Percentiles rank a stretch among this genome's conserved stretches.
phyloP scores from a whole-genome alignment of 1,140 invertebrate species.

The Octopus bimaculoides region DNA sequence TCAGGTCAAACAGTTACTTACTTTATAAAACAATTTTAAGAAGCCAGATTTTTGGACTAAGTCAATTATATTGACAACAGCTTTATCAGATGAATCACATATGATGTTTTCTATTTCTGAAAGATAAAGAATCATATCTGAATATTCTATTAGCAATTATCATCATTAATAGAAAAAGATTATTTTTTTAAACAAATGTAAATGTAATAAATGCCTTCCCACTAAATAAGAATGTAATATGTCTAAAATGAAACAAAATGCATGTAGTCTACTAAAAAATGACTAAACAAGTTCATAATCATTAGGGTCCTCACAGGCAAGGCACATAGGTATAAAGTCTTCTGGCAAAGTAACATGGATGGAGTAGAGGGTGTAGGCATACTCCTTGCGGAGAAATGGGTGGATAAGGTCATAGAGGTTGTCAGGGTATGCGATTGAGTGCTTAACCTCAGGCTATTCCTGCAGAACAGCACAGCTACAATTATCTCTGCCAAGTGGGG shows the following conservation, averaged over 20 bases:
- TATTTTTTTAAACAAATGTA: neutral
- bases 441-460: too few relatives aligned
- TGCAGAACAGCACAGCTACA: too few relatives aligned
- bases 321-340: too few relatives aligned
- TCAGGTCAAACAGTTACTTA: neutral
- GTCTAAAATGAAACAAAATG: neutral
- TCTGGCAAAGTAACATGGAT: too few relatives aligned
- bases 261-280: neutral
- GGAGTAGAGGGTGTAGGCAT: too few relatives aligned
- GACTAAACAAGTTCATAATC: neutral
- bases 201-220: neutral
- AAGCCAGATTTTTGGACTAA: neutral
- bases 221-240: neutral
- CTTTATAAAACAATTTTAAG: neutral
- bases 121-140: neutral
- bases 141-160: too few relatives aligned
- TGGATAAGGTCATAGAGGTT: too few relatives aligned
- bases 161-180: neutral
- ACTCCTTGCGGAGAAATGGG: too few relatives aligned
- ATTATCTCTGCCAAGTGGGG: too few relatives aligned
- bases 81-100: neutral
- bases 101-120: neutral
- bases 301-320: neutral
- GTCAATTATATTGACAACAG: neutral
- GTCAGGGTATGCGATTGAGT: too few relatives aligned